Evolutionary conservation across 2,888 invertebrate genomes (phyloP), one percentile per base, ranked within the genome.

Genomic region (Synanthedon vespiformis): DNA sequence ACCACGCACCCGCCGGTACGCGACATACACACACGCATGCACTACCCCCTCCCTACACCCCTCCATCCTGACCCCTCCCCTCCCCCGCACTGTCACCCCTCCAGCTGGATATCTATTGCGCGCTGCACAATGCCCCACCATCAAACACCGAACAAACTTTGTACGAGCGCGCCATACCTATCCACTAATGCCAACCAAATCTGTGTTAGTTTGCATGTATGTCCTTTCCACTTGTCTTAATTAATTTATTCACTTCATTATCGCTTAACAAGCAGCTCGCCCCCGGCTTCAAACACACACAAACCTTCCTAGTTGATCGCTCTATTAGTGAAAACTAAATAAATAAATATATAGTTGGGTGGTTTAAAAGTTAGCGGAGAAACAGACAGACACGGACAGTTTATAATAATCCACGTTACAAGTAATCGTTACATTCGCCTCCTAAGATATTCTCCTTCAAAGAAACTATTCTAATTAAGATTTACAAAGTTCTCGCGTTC

Each of bases 1-100:
- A 70, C 67, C 67, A 70, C 74, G 72, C 74, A 76, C 80, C 80
- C 82, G 80, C 79, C 83, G 84, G 85, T 85, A 85, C 84, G 83
- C 82, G 81, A 77, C 73, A 58, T 66, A 71, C 74, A 77, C 74
- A 76, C 72, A 75, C 74, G 74, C 80, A 80, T 74, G 75, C 76
- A 68, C 56, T 55, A 65, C 67, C 67, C 65, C 54, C 52, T 48
- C 51, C 50, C 55, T 55, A 47, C 44, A 47, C 50, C 54, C 13
- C n/a, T 14, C 16, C 54, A 13, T n/a, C 22, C 16, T 58, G 22
- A 65, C 2, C 22, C 53, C 2, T 5, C 53, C 22, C 40, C 54
- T 55, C 16, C 56, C 22, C 51, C 52, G 54, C 54, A 55, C 57
- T 51, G 22, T 34, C 34, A 52, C 13, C 18, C 40, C 18, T 58